Evolutionary conservation across 2,888 invertebrate species (phyloP).

Genomic region (Poecilus cupreus): DNA sequence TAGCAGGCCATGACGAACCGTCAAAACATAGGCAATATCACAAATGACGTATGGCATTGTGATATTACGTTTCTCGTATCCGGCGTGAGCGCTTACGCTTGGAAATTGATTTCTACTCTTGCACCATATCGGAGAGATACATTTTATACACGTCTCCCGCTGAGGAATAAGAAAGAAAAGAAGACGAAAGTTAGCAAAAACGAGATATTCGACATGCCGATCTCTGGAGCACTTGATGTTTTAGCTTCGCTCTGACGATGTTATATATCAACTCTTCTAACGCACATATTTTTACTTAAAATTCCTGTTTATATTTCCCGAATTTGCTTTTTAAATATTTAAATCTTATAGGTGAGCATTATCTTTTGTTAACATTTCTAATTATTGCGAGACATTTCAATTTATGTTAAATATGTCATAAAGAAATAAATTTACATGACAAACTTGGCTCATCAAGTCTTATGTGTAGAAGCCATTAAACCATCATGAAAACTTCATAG

Average conservation of each 20-base stretch:
- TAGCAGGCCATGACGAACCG: constrained; percentile 44
- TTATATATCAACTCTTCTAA: neutral
- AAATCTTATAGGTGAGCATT: too few relatives aligned
- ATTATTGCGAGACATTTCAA: too few relatives aligned
- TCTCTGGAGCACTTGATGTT: constrained; percentile 18
- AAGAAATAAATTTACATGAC: too few relatives aligned
- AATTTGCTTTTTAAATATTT: too few relatives aligned
- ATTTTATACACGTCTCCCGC: constrained; percentile 25
- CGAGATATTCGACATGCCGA: neutral
- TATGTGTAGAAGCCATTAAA: too few relatives aligned
- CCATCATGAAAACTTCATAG: too few relatives aligned
- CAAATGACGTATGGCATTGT: constrained; percentile 52
- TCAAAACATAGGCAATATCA: constrained; percentile 54
- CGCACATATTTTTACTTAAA: neutral
- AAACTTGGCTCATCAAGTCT: too few relatives aligned
- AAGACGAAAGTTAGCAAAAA: constrained; percentile 24
- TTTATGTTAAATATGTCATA: too few relatives aligned
- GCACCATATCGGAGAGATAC: constrained; percentile 47
- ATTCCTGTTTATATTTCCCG: neutral
- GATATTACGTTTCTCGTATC: constrained; percentile 55
- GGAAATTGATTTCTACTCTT: constrained; percentile 51
- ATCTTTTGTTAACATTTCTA: too few relatives aligned
- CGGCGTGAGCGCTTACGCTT: constrained; percentile 17
- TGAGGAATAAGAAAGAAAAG: constrained; percentile 16
- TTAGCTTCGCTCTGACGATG: constrained; percentile 16